Percentiles rank a stretch among this genome's conserved stretches.
Evolutionary conservation across 1,140 invertebrate species (phyloP).

Genomic region (Papilio polytes): DNA sequence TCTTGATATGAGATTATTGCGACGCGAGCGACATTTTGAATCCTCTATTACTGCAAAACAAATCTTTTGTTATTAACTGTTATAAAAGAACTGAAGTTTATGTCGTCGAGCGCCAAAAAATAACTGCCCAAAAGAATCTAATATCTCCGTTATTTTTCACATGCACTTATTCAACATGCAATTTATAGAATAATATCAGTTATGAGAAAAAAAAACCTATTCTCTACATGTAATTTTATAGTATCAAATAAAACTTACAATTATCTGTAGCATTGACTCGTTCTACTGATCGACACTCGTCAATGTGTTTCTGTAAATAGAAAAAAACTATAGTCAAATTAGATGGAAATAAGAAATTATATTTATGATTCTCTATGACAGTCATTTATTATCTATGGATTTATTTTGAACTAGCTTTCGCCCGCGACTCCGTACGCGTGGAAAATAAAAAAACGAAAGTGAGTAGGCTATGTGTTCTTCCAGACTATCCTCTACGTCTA

Average conservation of each 20-base stretch:
- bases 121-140: no score
- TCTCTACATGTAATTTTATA: not conserved
- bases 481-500: no score
- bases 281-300: not conserved
- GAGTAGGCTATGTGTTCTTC: no score
- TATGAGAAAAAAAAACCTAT: not conserved
- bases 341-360: no score
- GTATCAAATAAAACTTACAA: conserved; percentile 38
- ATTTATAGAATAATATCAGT: not conserved
- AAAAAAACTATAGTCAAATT: not conserved
- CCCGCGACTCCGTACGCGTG: no score
- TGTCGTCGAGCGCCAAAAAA: no score
- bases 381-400: no score
- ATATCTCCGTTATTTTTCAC: no score
- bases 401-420: no score
- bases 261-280: conserved; percentile 43
- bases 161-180: not conserved
- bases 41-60: not conserved
- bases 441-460: no score
- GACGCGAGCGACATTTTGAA: not conserved
- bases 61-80: not conserved
- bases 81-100: not conserved
- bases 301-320: not conserved
- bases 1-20: not conserved
- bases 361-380: no score